Evolutionary conservation across 2,797 vertebrate genomes (phyloP), one percentile per base, ranked within the genome.

Genomic region (Sphenodon punctatus): DNA sequence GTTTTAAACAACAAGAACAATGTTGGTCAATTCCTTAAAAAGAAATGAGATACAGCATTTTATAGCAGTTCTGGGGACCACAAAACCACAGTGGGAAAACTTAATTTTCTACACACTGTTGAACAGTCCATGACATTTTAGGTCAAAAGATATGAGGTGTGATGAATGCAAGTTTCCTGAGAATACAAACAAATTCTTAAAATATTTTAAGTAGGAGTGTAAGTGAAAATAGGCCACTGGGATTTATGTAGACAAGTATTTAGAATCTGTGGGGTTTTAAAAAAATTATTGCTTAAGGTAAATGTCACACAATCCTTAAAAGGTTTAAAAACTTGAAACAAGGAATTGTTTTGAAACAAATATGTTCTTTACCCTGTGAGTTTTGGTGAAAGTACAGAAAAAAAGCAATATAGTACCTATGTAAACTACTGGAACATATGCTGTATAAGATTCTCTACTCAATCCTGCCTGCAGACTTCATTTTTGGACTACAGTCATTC

Each of bases 141-240:
- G 89, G 78, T 78, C 66, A 46, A 82, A 67, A 75, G 86, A 94
- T 95, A 95, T 13, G 94, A 96, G 95, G 95, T 95, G 95, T 95
- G 93, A 96, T 93, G 95, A 95, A 94, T 89, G 92, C 91, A 95
- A 94, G 87, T 72, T 94, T 95, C 66, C 85, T 88, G 82, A 93
- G 95, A 95, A 95, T 90, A 94, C 95, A 95, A 95, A 95, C 95
- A 95, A 94, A 96, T 96, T 96, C 93, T 94, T 93, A 58, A 94
- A 94, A 95, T 95, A 96, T 95, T 96, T 95, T 94, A 94, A 94
- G 94, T 89, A 88, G 90, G 82, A 82, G 80, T 89, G 82, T 85
- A 94, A 94, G 90, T 84, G 92, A 93, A 94, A 91, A 90, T 88
- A 93, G 94, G 55, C 95, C 90, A 14, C n/a, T 46, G 95, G 92